Evolutionary conservation across 2,113 vertebrate species (phyloP), one percentile per base, ranked within the genome.

Genomic region (Cygnus buccinator): DNA sequence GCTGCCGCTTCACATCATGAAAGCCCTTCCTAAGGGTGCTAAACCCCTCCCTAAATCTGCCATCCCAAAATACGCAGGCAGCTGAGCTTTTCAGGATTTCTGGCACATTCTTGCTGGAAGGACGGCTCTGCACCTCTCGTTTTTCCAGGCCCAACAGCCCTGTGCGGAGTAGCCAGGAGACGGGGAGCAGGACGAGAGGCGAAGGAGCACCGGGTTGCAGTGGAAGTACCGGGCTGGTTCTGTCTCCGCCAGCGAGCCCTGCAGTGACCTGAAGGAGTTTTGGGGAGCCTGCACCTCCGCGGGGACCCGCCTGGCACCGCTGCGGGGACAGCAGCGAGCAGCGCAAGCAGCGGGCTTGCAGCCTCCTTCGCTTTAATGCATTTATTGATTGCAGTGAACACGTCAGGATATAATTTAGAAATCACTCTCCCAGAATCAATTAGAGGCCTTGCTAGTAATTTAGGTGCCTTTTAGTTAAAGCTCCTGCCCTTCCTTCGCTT

Each of bases 401-500:
- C 21, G 3, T 87, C 95, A 81, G 91, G 88, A 62, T 88, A 85
- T 95, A 84, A 96, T 93, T 95, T 91, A 95, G 96, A 94, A 97
- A 94, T 89, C 66, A 15, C 83, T 97, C 93, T 92, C 80, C 78
- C 33, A 75, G 93, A 97, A 95, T 93, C 96, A 96, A 81, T 97
- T 95, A 95, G 92, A 85, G 90, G 31, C 44, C 58, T 94, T 81
- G 83, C 92, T 91, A 62, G 83, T 61, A 81, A 55, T 44, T 25
- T 3, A 75, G 41, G 66, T 46, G 41, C 92, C 33, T 65, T 55
- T 58, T 90, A 68, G 65, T 88, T 93, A 84, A 92, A 94, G 63
- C 55, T 61, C 55, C 70, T 37, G 35, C 11, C 39, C 59, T 75
- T 31, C 61, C 55, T 37, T 65, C 62, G 71, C 20, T 37, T 3